Evolutionary conservation across 2,797 vertebrate species (phyloP).

Genomic region (Coracias cyanogaster): DNA sequence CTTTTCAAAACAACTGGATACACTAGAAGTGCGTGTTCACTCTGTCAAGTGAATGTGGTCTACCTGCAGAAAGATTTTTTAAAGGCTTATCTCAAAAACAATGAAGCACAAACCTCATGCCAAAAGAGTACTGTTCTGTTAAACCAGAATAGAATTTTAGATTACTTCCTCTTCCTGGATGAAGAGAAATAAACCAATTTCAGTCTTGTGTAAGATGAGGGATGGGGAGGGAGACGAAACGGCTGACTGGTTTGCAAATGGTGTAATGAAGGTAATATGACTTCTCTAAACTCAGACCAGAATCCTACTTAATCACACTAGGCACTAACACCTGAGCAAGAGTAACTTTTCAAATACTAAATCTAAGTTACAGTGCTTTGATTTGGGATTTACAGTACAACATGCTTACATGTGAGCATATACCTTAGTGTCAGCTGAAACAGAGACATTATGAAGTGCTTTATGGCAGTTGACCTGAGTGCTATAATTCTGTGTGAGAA

Average conservation of each 20-base stretch:
- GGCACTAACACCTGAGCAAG: not conserved
- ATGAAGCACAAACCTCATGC: not conserved
- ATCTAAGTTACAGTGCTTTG: not conserved
- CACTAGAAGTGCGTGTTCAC: not conserved
- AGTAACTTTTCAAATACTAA: not conserved
- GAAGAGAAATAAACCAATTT: not conserved
- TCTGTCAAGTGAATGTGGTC: not conserved
- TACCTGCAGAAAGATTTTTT: not conserved
- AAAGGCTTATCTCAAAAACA: slow-evolving; percentile 50
- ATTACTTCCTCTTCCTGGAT: not conserved
- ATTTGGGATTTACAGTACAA: not conserved
- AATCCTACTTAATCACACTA: not conserved
- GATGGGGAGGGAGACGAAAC: rapidly evolving
- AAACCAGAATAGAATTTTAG: not conserved
- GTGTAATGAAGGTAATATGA: not conserved
- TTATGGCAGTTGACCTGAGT: not conserved
- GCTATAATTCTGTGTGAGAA: not conserved
- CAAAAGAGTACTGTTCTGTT: not conserved
- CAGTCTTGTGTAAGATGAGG: not conserved
- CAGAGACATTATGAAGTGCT: not conserved
- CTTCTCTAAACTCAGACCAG: not conserved
- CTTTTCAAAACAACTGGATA: not conserved
- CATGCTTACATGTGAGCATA: not conserved
- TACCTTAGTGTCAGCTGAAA: not conserved
- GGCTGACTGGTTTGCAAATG: not conserved